Evolutionary conservation across 2,113 vertebrate genomes (phyloP).

Genomic region (Elephas maximus): DNA sequence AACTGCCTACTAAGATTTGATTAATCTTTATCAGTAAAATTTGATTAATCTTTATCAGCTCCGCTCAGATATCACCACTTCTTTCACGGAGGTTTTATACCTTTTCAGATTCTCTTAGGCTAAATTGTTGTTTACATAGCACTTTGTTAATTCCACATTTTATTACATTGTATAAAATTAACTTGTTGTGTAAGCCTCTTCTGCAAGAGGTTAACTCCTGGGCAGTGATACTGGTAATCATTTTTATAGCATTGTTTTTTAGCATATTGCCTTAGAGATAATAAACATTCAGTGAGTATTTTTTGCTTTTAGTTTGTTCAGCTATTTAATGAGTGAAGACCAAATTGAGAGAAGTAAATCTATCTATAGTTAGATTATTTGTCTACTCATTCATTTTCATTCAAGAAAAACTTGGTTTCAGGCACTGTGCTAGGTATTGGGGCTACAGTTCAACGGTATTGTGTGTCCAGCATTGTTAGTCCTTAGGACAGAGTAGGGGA

Average conservation of each 20-base stretch:
- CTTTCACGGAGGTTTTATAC: conserved; percentile 25
- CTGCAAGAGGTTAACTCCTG: neutral
- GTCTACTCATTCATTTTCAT: neutral
- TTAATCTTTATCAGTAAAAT: conserved; percentile 29
- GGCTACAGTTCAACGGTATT: neutral
- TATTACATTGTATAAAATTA: conserved; percentile 15
- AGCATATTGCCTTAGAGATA: neutral
- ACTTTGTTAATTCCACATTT: conserved; percentile 36
- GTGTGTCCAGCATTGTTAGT: neutral
- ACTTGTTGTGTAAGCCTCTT: neutral
- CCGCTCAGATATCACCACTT: neutral
- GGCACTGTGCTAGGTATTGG: neutral
- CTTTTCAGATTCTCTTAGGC: neutral
- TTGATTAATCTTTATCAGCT: neutral
- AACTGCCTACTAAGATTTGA: neutral
- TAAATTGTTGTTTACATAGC: conserved; percentile 41
- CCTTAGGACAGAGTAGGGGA: neutral
- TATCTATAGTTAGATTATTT: neutral
- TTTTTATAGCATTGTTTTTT: neutral
- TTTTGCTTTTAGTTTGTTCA: conserved; percentile 43
- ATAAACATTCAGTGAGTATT: neutral
- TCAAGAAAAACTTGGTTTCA: neutral
- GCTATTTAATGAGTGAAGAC: conserved; percentile 28
- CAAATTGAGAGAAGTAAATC: conserved; percentile 30
- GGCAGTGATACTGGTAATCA: neutral